These are phyloP conservation scores for Masnerella sp. DNA, from an alignment of 2,888 invertebrate genomes.

Conservation along the genomic window DNA sequence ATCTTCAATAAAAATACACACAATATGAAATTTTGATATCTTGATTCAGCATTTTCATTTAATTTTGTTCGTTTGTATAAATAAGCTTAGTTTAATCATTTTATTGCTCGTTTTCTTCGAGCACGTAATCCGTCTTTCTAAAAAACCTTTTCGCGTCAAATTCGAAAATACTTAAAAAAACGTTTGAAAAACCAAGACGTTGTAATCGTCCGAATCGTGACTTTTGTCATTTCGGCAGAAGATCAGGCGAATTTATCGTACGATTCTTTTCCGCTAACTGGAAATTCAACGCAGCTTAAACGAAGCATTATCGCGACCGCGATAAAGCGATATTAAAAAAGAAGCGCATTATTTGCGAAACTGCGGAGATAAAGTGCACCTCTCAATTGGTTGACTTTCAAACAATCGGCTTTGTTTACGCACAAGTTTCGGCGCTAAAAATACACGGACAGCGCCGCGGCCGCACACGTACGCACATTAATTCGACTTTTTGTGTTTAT, in stretches of 20 bases:
- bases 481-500: conserved; percentile 56
- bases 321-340: conserved; percentile 50
- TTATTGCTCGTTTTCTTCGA: no score
- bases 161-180: no score
- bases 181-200: no score
- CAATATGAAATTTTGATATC: no score
- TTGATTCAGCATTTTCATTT: no score
- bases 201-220: no score
- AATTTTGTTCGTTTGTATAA: no score
- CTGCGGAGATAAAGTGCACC: conserved; percentile 53
- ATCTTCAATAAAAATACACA: no score
- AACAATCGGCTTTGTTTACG: conserved; percentile 56
- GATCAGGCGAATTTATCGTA: conserved; percentile 1
- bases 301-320: conserved; percentile 43
- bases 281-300: conserved; percentile 40
- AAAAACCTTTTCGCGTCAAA: no score
- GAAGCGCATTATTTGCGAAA: conserved; percentile 54
- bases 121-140: no score
- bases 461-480: conserved; percentile 39
- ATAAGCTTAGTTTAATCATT: no score
- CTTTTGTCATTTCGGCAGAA: conserved; percentile 1
- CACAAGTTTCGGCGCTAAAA: conserved; percentile 45
- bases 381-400: conserved; percentile 51
- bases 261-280: conserved; percentile 26
- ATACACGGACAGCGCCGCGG: conserved; percentile 18